These are phyloP conservation scores for Pelecanus crispus DNA, from an alignment of 2,113 vertebrate species.

Conservation along the genomic window DNA sequence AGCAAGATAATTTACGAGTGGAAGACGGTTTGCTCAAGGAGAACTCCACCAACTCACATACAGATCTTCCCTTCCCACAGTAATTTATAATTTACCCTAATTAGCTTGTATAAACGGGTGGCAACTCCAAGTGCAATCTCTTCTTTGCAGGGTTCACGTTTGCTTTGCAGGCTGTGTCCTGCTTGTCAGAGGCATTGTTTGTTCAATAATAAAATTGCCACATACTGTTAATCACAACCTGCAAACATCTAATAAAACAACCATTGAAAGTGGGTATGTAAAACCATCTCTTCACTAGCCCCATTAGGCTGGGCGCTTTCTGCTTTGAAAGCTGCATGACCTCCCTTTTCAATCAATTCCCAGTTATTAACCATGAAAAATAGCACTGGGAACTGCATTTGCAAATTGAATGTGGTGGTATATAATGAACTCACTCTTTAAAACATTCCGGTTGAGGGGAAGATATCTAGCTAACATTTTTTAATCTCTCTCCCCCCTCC, in stretches of 20 bases:
- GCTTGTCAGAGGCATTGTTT: background rate
- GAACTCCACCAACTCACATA: background rate
- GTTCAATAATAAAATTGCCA: background rate
- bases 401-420: constrained; percentile 15
- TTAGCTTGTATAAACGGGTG: background rate
- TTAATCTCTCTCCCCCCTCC: background rate
- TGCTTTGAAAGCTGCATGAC: background rate
- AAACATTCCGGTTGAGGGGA: background rate
- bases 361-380: constrained; percentile 35
- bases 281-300: background rate
- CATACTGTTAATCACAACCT: background rate
- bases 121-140: background rate
- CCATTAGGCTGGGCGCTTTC: background rate
- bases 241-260: background rate
- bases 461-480: background rate
- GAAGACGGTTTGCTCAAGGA: background rate
- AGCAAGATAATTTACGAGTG: background rate
- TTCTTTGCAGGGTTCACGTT: background rate
- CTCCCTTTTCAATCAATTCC: constrained; percentile 44
- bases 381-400: background rate
- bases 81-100: background rate
- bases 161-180: background rate
- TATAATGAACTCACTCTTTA: background rate
- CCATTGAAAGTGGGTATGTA: background rate
- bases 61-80: background rate